Evolutionary conservation across 2,888 invertebrate genomes (phyloP).

Genomic region (Epicampocera succincta): DNA sequence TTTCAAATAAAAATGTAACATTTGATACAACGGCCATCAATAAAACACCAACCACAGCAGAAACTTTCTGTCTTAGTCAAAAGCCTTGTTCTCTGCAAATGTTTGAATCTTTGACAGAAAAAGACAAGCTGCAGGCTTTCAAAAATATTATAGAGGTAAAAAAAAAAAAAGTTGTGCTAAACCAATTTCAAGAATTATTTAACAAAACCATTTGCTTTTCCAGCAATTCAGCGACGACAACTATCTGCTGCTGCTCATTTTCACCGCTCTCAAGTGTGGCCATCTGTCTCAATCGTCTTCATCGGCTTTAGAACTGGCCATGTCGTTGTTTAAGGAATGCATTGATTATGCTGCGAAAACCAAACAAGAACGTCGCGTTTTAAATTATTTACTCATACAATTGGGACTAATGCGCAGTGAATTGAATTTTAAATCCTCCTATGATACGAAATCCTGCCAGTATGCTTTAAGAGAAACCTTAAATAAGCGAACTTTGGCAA

Average conservation of each 20-base stretch:
- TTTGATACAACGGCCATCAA: constrained; percentile 65
- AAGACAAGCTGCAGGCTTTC: constrained; percentile 77
- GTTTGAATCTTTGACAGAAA: constrained; percentile 77
- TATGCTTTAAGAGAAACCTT: constrained; percentile 78
- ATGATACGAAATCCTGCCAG: constrained; percentile 78
- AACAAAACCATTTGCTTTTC: constrained; percentile 6
- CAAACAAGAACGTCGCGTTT: constrained; percentile 78
- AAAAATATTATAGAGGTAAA: constrained; percentile 76
- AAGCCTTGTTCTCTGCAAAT: constrained; percentile 77
- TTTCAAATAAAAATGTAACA: constrained; percentile 70
- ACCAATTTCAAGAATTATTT: too few relatives aligned
- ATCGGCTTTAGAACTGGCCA: constrained; percentile 78
- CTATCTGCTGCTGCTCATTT: constrained; percentile 78
- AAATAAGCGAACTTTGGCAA: constrained; percentile 74
- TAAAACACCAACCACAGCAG: constrained; percentile 70
- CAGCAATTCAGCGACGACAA: constrained; percentile 78
- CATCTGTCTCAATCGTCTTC: constrained; percentile 77
- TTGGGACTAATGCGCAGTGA: constrained; percentile 79
- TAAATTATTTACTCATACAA: constrained; percentile 80
- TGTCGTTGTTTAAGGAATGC: constrained; percentile 76
- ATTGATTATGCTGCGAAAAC: constrained; percentile 79
- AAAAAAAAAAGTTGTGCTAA: too few relatives aligned
- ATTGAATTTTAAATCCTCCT: constrained; percentile 77
- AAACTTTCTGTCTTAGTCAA: constrained; percentile 78
- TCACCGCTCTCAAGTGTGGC: constrained; percentile 80